These are phyloP conservation scores for Tachysurus vachellii DNA, from an alignment of 2,113 vertebrate species.

Conservation along the genomic window DNA sequence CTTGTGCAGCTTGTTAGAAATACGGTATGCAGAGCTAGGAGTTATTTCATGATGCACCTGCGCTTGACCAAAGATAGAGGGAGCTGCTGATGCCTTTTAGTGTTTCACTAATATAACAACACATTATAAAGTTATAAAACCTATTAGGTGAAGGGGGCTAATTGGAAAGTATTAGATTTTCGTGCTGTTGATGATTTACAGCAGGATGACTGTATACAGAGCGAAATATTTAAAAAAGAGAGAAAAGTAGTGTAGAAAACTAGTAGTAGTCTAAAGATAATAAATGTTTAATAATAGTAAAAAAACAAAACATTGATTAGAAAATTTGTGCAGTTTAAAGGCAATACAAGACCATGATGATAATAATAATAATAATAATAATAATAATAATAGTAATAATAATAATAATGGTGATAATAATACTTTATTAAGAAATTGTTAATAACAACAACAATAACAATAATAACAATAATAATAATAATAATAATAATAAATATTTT, in stretches of 20 bases:
- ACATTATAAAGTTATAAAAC: not conserved
- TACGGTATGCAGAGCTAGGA: slow-evolving; percentile 10
- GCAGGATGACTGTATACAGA: not conserved
- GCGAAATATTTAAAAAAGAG: not conserved
- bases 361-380: not conserved
- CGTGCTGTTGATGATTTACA: not conserved
- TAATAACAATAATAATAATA: not conserved
- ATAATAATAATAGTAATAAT: not conserved
- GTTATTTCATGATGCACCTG: not conserved
- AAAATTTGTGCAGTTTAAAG: not conserved
- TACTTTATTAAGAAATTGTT: not conserved
- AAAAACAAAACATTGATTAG: not conserved
- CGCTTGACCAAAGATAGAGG: slow-evolving; percentile 18
- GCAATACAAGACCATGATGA: not conserved
- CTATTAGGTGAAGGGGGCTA: not conserved
- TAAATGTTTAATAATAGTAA: not conserved
- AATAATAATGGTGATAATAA: not conserved
- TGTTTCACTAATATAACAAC: not conserved
- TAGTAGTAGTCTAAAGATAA: not conserved
- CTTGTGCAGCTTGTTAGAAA: not conserved
- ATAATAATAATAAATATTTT: not conserved
- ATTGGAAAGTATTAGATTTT: slow-evolving; percentile 1
- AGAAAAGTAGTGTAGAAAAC: not conserved
- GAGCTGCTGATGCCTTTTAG: slow-evolving; percentile 21
- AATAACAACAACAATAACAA: not conserved